phyloP scores from a whole-genome alignment of 2,113 vertebrate genomes.

The Sceloporus tristichus region DNA sequence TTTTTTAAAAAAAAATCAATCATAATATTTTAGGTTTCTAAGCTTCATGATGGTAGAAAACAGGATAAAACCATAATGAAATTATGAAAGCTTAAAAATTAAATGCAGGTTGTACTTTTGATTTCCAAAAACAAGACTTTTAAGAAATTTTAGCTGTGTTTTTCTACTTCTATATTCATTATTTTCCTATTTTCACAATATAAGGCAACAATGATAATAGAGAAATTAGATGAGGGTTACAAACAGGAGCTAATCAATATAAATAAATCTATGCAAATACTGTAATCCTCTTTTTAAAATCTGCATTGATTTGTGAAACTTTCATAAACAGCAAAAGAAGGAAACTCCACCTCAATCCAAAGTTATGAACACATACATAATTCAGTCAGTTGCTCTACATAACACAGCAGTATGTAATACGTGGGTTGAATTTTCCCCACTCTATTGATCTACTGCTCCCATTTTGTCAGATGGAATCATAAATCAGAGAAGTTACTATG shows the following conservation, averaged over 20 bases:
- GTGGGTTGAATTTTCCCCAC: constrained; percentile 6
- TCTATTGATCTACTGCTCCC: not conserved
- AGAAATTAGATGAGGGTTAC: not conserved
- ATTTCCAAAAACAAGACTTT: constrained; percentile 16
- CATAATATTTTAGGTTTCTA: not conserved
- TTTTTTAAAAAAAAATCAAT: not conserved
- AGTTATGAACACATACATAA: constrained; percentile 24
- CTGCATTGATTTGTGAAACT: constrained; percentile 8
- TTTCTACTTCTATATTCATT: not conserved
- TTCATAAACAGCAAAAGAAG: constrained; percentile 31
- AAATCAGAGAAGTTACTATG: not conserved
- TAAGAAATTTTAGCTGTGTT: not conserved
- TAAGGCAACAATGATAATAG: not conserved
- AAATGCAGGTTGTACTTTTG: not conserved
- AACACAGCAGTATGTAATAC: not conserved
- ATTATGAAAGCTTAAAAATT: constrained; percentile 5
- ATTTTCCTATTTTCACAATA: not conserved
- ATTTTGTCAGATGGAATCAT: not conserved
- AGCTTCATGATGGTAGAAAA: not conserved
- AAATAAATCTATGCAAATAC: not conserved
- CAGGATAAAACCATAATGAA: not conserved
- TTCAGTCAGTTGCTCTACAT: not conserved
- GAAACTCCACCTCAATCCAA: not conserved
- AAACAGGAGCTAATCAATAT: constrained; percentile 28
- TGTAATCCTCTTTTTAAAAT: constrained; percentile 4